Percentiles rank a stretch among this genome's conserved stretches.
These are phyloP conservation scores for Pherbina coryleti DNA, from an alignment of 2,888 invertebrate genomes.

Conservation along the genomic window DNA sequence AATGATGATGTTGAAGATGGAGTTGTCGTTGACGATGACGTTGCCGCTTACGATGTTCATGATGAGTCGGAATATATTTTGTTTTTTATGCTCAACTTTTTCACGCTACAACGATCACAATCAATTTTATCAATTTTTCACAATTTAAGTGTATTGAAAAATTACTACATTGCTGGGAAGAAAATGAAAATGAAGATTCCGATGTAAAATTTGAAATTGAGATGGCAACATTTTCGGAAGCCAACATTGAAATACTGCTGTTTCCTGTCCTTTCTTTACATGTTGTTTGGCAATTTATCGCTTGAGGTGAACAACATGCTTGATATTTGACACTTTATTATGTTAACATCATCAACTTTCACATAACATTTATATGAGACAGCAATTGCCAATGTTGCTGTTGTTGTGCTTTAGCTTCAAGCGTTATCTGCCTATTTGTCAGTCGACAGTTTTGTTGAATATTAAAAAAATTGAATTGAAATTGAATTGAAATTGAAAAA, in stretches of 20 bases:
- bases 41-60: background rate
- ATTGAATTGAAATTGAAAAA: slow-evolving; percentile 1
- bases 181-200: too few relatives aligned
- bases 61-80: slow-evolving; percentile 5
- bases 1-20: background rate
- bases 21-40: background rate
- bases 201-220: too few relatives aligned
- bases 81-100: background rate
- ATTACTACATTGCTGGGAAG: background rate
- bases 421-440: background rate
- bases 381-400: background rate
- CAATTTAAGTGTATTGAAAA: slow-evolving; percentile 11
- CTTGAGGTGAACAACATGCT: slow-evolving; percentile 31
- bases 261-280: background rate
- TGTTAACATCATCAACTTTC: slow-evolving; percentile 64
- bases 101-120: slow-evolving; percentile 23
- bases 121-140: slow-evolving; percentile 33
- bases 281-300: slow-evolving; percentile 28
- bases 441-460: background rate
- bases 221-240: background rate
- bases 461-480: too few relatives aligned
- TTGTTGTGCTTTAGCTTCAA: background rate
- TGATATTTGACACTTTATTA: slow-evolving; percentile 62
- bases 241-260: background rate
- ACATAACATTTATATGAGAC: slow-evolving; percentile 22